Conservation (phyloP, 2,888 invertebrate species). For the Subacronicta megacephala region DNA sequence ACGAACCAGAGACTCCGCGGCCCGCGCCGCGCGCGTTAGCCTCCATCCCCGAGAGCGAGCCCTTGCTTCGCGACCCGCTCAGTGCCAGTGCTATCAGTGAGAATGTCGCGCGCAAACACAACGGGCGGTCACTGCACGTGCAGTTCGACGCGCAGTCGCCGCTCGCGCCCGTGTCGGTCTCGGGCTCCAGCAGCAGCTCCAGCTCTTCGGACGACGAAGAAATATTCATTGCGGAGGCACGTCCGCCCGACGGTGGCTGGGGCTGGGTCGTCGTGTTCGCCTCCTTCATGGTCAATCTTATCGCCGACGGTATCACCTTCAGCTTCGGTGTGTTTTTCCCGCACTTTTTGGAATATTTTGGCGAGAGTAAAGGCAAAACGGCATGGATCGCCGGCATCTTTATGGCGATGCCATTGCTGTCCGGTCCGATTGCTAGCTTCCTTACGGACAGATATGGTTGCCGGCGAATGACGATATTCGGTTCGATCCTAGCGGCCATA, state of each 20-base stretch:
- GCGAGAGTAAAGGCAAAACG: slow-evolving; percentile 95
- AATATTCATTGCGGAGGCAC: slow-evolving; percentile 91
- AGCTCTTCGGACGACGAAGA: slow-evolving; percentile 91
- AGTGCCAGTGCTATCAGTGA: slow-evolving; percentile 51
- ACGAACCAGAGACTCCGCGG: slow-evolving; percentile 77
- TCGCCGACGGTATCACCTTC: slow-evolving; percentile 97
- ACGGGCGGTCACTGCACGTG: slow-evolving; percentile 87
- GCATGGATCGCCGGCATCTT: slow-evolving; percentile 97
- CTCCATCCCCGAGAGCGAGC: slow-evolving; percentile 83
- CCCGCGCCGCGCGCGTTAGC: slow-evolving; percentile 77
- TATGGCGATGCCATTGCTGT: slow-evolving; percentile 96
- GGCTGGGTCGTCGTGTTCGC: slow-evolving; percentile 98
- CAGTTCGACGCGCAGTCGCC: slow-evolving; percentile 89
- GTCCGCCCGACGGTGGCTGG: slow-evolving; percentile 97
- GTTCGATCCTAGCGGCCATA: slow-evolving; percentile 92
- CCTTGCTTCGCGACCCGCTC: slow-evolving; percentile 68
- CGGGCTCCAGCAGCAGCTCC: slow-evolving; percentile 83
- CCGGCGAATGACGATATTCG: slow-evolving; percentile 93
- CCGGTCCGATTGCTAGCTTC: slow-evolving; percentile 95
- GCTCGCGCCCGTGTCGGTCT: slow-evolving; percentile 77
- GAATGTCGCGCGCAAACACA: slow-evolving; percentile 65
- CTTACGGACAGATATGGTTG: slow-evolving; percentile 96
- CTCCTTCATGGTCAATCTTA: slow-evolving; percentile 96
- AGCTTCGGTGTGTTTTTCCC: slow-evolving; percentile 97
- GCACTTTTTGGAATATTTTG: slow-evolving; percentile 95